A percentile compares a stretch with the other conserved stretches of the same genome.
Evolutionary conservation across 1,140 invertebrate genomes (phyloP).

Genomic region (Apolygus lucorum): DNA sequence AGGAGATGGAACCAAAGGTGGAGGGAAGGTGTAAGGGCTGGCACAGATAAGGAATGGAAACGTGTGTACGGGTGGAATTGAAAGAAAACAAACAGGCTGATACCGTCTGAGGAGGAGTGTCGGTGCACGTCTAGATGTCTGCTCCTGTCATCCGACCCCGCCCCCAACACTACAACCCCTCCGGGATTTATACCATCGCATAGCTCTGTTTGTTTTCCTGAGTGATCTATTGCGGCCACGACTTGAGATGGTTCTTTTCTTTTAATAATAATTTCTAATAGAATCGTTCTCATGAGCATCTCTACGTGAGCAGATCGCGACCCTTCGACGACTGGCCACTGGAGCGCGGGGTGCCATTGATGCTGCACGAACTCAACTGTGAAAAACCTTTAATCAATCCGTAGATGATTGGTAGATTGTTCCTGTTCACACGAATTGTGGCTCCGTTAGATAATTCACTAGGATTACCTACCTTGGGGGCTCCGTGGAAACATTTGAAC

Average conservation of each 20-base stretch:
- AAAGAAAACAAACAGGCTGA: conserved; percentile 8
- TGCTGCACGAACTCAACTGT: too few relatives aligned
- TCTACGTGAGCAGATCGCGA: too few relatives aligned
- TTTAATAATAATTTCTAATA: neutral
- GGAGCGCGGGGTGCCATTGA: too few relatives aligned
- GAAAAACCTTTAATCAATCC: too few relatives aligned
- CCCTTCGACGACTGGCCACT: neutral
- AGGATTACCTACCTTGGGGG: too few relatives aligned
- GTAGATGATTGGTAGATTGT: too few relatives aligned
- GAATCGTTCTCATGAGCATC: neutral
- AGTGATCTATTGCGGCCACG: conserved; percentile 5
- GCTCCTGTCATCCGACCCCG: conserved; percentile 2
- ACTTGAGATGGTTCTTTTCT: neutral
- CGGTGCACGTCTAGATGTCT: conserved; percentile 5
- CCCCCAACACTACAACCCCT: neutral
- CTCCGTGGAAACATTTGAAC: too few relatives aligned
- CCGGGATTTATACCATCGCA: neutral
- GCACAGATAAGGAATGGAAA: neutral
- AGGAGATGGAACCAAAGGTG: too few relatives aligned
- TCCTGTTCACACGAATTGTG: too few relatives aligned
- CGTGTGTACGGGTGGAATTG: conserved; percentile 2
- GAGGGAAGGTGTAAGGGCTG: neutral
- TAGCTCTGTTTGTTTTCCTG: conserved; percentile 7
- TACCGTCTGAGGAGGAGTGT: neutral
- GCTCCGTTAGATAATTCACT: too few relatives aligned